These are phyloP conservation scores for Drosophila rhopaloa DNA, from an alignment of 1,140 invertebrate species.

Conservation along the genomic window DNA sequence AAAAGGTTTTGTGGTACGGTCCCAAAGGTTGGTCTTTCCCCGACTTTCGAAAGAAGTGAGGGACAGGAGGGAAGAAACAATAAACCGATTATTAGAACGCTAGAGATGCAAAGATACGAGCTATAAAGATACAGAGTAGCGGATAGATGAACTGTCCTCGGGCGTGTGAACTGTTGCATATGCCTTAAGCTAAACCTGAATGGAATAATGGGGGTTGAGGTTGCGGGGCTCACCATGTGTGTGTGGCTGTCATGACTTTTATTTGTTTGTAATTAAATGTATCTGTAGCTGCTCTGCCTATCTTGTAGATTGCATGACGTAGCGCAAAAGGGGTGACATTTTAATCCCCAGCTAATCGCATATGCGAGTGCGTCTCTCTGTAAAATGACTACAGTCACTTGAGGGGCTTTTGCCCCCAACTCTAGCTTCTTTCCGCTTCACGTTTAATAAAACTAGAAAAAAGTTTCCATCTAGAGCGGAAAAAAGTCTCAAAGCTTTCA, in stretches of 20 bases:
- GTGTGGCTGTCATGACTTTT: slow-evolving; percentile 78
- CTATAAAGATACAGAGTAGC: slow-evolving; percentile 35
- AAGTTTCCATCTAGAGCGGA: slow-evolving; percentile 6
- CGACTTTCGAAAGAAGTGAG: slow-evolving; percentile 9
- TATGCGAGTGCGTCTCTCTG: slow-evolving; percentile 61
- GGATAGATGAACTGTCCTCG: slow-evolving; percentile 38
- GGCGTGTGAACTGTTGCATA: slow-evolving; percentile 79
- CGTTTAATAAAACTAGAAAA: slow-evolving; percentile 27
- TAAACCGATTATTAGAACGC: slow-evolving; percentile 81
- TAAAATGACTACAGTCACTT: slow-evolving; percentile 77
- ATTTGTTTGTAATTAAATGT: slow-evolving; percentile 84
- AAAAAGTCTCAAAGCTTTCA: slow-evolving; percentile 77
- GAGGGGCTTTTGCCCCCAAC: slow-evolving; percentile 23
- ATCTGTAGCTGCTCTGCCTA: slow-evolving; percentile 57
- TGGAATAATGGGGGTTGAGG: slow-evolving; percentile 11
- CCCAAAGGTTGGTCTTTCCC: slow-evolving; percentile 18
- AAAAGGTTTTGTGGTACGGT: slow-evolving; percentile 50
- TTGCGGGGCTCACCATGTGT: slow-evolving; percentile 16
- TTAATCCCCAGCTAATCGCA: slow-evolving; percentile 84
- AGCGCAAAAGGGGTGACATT: slow-evolving; percentile 81
- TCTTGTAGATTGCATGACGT: slow-evolving; percentile 58
- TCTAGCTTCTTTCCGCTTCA: neutral
- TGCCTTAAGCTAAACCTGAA: slow-evolving; percentile 50
- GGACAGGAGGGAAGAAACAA: slow-evolving; percentile 51
- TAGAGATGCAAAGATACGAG: slow-evolving; percentile 58